Evolutionary conservation across 2,113 vertebrate species (phyloP).

Genomic region (Jacana jacana): DNA sequence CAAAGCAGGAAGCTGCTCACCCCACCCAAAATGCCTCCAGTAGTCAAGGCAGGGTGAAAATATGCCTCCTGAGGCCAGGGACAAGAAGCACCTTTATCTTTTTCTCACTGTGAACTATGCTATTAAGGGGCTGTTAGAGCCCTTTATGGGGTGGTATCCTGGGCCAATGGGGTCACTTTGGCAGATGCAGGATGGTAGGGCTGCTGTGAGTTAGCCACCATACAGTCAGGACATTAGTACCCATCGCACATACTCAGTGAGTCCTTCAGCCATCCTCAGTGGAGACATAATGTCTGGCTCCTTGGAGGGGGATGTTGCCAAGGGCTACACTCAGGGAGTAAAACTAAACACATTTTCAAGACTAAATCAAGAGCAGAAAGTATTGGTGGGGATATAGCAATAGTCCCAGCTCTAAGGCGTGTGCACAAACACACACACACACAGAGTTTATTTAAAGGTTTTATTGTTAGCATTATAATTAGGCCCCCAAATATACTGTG

Average conservation of each 20-base stretch:
- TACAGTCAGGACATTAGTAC: background rate
- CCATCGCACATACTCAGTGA: background rate
- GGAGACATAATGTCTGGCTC: background rate
- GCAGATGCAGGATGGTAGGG: too few relatives aligned
- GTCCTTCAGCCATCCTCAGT: background rate
- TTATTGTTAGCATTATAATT: slow-evolving; percentile 20
- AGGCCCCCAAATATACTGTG: background rate
- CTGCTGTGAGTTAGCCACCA: background rate
- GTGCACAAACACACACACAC: background rate
- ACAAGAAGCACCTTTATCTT: background rate
- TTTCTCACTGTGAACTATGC: accelerated
- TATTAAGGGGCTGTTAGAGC: background rate
- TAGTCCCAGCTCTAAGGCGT: background rate
- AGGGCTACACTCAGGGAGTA: background rate
- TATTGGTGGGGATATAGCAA: background rate
- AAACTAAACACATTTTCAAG: slow-evolving; percentile 16
- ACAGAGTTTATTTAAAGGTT: background rate
- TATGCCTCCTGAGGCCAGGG: accelerated
- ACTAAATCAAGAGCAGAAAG: background rate
- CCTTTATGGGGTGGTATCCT: background rate
- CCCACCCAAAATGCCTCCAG: background rate
- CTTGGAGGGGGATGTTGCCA: background rate
- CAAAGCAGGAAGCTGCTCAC: background rate
- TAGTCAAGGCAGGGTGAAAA: background rate
- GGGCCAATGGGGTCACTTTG: background rate